Evolutionary conservation across 2,113 vertebrate genomes (phyloP).

Genomic region (Dipodomys ordii): DNA sequence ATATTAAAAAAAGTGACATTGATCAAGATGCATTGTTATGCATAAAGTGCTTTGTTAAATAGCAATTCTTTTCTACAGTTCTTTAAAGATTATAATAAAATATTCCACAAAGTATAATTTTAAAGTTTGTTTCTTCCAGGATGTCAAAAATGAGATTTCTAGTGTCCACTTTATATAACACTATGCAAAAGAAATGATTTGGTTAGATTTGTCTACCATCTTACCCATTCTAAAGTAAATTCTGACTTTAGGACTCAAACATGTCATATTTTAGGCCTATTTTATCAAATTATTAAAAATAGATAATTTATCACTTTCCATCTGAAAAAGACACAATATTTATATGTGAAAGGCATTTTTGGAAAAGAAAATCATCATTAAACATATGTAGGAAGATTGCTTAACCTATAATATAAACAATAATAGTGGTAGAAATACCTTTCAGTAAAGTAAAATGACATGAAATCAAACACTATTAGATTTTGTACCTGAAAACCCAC

Average conservation of each 20-base stretch:
- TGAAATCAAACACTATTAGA: neutral
- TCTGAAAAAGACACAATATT: neutral
- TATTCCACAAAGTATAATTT: no score
- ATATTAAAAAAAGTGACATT: no score
- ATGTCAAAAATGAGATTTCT: neutral
- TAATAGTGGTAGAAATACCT: no score
- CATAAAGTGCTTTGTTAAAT: no score
- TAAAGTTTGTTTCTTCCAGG: neutral
- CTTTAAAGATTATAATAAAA: no score
- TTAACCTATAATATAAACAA: neutral
- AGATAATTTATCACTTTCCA: conserved; percentile 3
- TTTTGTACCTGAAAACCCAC: neutral
- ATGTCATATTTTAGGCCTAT: neutral
- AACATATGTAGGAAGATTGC: neutral
- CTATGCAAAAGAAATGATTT: neutral
- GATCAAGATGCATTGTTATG: no score
- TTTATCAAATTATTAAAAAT: neutral
- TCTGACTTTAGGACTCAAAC: conserved; percentile 19
- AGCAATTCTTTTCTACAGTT: no score
- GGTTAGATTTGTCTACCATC: neutral
- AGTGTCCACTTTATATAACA: neutral
- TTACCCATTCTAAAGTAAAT: neutral
- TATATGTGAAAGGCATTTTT: neutral
- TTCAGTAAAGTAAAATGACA: no score
- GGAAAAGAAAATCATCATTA: neutral